phyloP scores from a whole-genome alignment of 1,140 invertebrate genomes.

The Drosophila trapezifrons region DNA sequence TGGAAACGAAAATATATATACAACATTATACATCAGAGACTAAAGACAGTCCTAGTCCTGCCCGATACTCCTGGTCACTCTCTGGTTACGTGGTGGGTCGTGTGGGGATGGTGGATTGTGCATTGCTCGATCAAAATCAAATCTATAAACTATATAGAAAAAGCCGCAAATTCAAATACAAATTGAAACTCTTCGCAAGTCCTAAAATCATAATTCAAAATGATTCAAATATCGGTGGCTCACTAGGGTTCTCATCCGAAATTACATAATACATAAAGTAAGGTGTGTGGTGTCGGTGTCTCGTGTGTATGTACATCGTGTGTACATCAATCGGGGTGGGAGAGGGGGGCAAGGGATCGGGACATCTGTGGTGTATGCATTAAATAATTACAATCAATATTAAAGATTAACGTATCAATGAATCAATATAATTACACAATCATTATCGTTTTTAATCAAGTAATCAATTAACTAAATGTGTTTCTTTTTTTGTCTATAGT shows the following conservation, averaged over 20 bases:
- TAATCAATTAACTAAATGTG: conserved; percentile 75
- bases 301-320: conserved; percentile 19
- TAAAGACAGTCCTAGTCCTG: not conserved
- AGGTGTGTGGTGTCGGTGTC: conserved; percentile 21
- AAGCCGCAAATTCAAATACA: conserved; percentile 24
- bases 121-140: conserved; percentile 60
- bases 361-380: conserved; percentile 54
- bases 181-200: conserved; percentile 48
- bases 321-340: conserved; percentile 13
- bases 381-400: conserved; percentile 79
- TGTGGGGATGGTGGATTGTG: conserved; percentile 36
- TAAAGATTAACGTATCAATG: conserved; percentile 59
- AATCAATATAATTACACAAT: conserved; percentile 79
- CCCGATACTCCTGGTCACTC: not conserved
- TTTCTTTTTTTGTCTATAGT: conserved; percentile 25
- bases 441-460: conserved; percentile 64
- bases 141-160: conserved; percentile 58
- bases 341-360: not conserved
- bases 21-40: conserved; percentile 2
- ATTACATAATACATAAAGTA: conserved; percentile 55
- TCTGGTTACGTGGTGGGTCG: not conserved
- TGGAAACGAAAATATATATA: conserved; percentile 24
- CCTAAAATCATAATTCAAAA: conserved; percentile 22
- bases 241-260: conserved; percentile 27
- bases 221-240: conserved; percentile 14